Evolutionary conservation across 2,797 vertebrate species (phyloP).

Genomic region (Galago senegalensis): DNA sequence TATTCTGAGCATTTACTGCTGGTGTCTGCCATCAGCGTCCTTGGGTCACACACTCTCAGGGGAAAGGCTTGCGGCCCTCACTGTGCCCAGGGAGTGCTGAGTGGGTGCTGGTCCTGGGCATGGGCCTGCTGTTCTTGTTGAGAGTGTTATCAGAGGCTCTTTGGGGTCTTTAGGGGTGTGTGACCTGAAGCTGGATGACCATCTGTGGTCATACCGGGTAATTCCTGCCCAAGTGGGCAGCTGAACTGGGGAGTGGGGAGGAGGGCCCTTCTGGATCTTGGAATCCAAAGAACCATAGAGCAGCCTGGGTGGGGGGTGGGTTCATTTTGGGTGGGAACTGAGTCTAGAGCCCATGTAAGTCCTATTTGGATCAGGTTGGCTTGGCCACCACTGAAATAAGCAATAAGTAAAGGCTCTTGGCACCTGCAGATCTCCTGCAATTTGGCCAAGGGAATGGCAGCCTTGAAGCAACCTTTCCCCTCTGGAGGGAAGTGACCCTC

Average conservation of each 20-base stretch:
- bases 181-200: not conserved
- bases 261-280: not conserved
- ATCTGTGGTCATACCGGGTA: not conserved
- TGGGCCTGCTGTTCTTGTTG: not conserved
- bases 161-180: not conserved
- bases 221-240: not conserved
- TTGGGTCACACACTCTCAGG: slow-evolving; percentile 1
- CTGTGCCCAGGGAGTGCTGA: not conserved
- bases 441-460: not conserved
- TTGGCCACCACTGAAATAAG: slow-evolving; percentile 64
- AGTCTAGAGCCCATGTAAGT: not conserved
- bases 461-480: not conserved
- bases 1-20: rapidly evolving
- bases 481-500: not conserved
- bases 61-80: not conserved
- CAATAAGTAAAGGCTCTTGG: slow-evolving; percentile 72
- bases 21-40: not conserved
- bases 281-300: not conserved
- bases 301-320: not conserved
- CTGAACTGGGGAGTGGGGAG: not conserved
- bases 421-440: not conserved
- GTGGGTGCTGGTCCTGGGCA: not conserved
- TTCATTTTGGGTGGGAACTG: not conserved
- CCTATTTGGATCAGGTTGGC: not conserved
- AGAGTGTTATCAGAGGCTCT: not conserved